Base-by-base conservation (phyloP, 2,888 invertebrate species). In the Drosophila prostipennis region DNA sequence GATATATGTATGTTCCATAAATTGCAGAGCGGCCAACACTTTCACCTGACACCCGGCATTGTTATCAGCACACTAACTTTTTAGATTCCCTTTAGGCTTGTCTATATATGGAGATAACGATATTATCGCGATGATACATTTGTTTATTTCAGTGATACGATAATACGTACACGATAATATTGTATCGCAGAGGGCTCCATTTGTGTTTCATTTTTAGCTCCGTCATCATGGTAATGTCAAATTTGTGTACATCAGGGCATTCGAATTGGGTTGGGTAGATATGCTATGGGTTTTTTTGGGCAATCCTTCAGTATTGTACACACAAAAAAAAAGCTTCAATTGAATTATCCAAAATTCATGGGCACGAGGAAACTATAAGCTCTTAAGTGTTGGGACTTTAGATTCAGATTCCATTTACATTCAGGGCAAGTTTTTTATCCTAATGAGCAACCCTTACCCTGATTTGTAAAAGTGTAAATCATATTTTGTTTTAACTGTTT, bases 41-140 rank as follows among this genome's bases (percentile, higher is more conserved):
- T 23, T 32, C 61, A 72, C 76, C 63, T 71, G 48, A 68, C 56
- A 42, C 58, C 19, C 29, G 29, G 45, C 45, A 32, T 40, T 32
- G 16, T 32, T 68, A 67, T 67, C 58, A 26, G 32, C 23, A 26
- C 40, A 34, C 42, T 26, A 34, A 40, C 32, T 29, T 57, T 49
- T 23, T 19, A 51, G 26, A 64, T 63, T 72, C 59, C 55, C 51
- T 53, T 65, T 72, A 61, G 67, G 13, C 58, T 72, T 86, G 87
- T 83, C 72, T 77, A 72, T 70, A 52, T 16, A 34, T 23, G n/a
- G 10, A 72, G 81, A 88, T 82, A 82, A 88, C 57, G 56, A 74
- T 74, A 71, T 85, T 87, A 82, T 85, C 74, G 42, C 46, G 64
- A 80, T 83, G 89, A 82, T 77, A 86, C 72, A 88, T 86, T 78